Evolutionary conservation across 2,113 vertebrate species (phyloP).

Genomic region (Rhinopithecus roxellana): DNA sequence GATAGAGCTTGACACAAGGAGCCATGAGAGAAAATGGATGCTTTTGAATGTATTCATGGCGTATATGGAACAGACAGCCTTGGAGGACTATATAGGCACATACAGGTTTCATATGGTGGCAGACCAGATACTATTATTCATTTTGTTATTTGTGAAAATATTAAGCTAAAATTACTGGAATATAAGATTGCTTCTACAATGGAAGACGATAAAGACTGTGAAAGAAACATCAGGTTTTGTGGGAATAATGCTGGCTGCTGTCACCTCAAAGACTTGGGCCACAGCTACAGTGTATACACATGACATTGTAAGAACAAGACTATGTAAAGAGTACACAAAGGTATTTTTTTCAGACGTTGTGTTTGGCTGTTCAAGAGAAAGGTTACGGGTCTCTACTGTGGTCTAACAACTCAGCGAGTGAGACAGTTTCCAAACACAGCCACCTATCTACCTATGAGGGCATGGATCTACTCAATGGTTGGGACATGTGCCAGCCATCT

Average conservation of each 20-base stretch:
- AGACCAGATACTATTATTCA: constrained; percentile 93
- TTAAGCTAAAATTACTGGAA: constrained; percentile 90
- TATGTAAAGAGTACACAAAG: constrained; percentile 93
- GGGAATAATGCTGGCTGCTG: constrained; percentile 92
- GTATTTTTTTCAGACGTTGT: constrained; percentile 91
- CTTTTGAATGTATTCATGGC: constrained; percentile 86
- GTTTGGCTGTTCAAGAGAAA: constrained; percentile 88
- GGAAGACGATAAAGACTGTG: constrained; percentile 86
- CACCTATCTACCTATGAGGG: constrained; percentile 66
- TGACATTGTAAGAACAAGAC: constrained; percentile 91
- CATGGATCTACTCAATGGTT: constrained; percentile 89
- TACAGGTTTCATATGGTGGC: constrained; percentile 92
- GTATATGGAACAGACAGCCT: constrained; percentile 89
- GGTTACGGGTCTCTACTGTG: constrained; percentile 90
- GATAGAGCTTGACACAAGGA: constrained; percentile 91
- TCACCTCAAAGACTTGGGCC: constrained; percentile 92
- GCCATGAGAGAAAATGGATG: constrained; percentile 90
- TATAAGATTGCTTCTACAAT: constrained; percentile 84
- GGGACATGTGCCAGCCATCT: constrained; percentile 65
- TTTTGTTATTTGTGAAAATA: constrained; percentile 94
- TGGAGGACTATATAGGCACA: constrained; percentile 91
- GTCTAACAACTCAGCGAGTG: constrained; percentile 86
- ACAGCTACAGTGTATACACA: constrained; percentile 90
- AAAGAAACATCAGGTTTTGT: constrained; percentile 91
- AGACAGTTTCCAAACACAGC: constrained; percentile 93